Evolutionary conservation across 1,140 invertebrate species (phyloP), one percentile per base, ranked within the genome.

Genomic region (Eurosta solidaginis): DNA sequence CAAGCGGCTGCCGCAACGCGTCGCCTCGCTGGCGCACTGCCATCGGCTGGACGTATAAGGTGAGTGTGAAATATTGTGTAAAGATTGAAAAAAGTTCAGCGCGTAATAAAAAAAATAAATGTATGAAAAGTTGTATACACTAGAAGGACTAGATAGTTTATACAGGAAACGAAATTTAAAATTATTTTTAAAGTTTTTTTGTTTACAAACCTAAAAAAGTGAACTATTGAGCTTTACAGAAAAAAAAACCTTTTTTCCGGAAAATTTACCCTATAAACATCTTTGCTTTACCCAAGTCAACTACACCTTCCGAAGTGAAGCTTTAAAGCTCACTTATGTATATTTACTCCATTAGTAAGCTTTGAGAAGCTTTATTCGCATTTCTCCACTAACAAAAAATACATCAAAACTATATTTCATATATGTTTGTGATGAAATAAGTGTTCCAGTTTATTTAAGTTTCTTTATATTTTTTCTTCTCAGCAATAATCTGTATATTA

Each of bases 31-130:
- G 85, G 85, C 47, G 85, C 85, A 4, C 76, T 87, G 12, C 85
- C 85, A 77, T 85, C 84, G 42, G 85, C 85, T 77, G 85, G 85
- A 78, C 85, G 85, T 54, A 85, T 87, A 76, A 87, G 85, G 85
- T 87, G 74, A n/a, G 85, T 52, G 42, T 0, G 7, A 27, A 7
- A 0, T 12, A 12, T n/a, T n/a, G 50, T 14, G 45, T 49, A 20
- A 10, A 54, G 27, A 10, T 25, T 22, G 22, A 54, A 12, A 20
- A 54, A 54, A 54, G 25, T 27, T 54, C 20, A 3, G 27, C 22
- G 27, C 14, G 25, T 54, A 54, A 12, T 54, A 10, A 25, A 54
- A 10, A 25, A 7, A 1, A 17, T n/a, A n/a, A n/a, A n/a, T n/a
- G n/a, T n/a, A n/a, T n/a, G n/a, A n/a, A n/a, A n/a, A n/a, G n/a